Percentiles rank a stretch among this genome's conserved stretches.
Evolutionary conservation across 1,140 invertebrate genomes (phyloP).

Genomic region (Campoletis sonorensis): DNA sequence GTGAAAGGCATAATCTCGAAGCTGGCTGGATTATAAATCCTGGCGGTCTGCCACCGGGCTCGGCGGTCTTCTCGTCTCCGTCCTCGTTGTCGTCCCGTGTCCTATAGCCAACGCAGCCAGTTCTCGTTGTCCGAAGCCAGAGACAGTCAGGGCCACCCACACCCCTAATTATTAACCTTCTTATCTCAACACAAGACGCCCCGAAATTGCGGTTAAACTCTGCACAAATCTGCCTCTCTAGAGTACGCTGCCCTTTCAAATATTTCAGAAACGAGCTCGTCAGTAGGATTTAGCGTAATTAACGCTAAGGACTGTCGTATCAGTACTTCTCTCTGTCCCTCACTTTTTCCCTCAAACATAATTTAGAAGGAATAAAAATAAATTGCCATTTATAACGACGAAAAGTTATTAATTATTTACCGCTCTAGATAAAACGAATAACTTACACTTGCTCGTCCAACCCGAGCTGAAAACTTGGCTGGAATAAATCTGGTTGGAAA

Average conservation of each 20-base stretch:
- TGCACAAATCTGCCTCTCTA: neutral
- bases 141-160: constrained; percentile 34
- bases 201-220: neutral
- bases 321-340: neutral
- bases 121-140: constrained; percentile 19
- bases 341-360: neutral
- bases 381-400: too few relatives aligned
- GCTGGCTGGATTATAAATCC: constrained; percentile 60
- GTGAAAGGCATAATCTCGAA: constrained; percentile 56
- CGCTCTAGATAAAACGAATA: too few relatives aligned
- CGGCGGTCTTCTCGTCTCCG: constrained; percentile 30
- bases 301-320: neutral
- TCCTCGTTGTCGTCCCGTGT: neutral
- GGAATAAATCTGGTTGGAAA: too few relatives aligned
- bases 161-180: constrained; percentile 59
- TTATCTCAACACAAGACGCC: constrained; percentile 49
- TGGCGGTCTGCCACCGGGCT: constrained; percentile 45
- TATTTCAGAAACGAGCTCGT: neutral
- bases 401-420: too few relatives aligned
- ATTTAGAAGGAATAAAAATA: constrained; percentile 1
- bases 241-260: neutral
- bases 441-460: too few relatives aligned
- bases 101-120: neutral
- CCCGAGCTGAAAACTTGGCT: too few relatives aligned
- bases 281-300: constrained; percentile 38